Evolutionary conservation across 2,113 vertebrate genomes (phyloP).

Genomic region (Rattus rattus): DNA sequence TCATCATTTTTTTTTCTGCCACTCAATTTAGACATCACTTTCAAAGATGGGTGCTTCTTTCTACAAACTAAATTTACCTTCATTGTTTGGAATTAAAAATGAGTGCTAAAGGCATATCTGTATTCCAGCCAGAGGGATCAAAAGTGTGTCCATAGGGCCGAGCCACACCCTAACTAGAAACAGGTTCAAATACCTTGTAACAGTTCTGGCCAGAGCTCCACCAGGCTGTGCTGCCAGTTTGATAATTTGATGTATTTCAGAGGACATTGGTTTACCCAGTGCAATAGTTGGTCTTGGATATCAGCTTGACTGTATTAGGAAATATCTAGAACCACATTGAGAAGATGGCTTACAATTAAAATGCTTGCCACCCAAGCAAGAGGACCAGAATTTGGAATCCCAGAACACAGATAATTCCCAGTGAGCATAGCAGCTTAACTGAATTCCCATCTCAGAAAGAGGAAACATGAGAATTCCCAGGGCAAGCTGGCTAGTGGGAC

Average conservation of each 20-base stretch:
- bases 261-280: not conserved
- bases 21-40: too few species aligned
- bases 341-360: not conserved
- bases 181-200: too few species aligned
- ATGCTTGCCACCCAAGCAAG: not conserved
- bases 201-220: not conserved
- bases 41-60: too few species aligned
- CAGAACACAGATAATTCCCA: not conserved
- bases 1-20: too few species aligned
- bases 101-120: too few species aligned
- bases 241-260: not conserved
- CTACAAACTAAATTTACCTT: too few species aligned
- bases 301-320: not conserved
- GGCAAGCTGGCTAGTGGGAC: not conserved
- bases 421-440: not conserved
- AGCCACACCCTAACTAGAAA: too few species aligned
- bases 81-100: too few species aligned
- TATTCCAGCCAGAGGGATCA: too few species aligned
- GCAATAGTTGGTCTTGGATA: not conserved
- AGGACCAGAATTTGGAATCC: not conserved
- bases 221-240: not conserved
- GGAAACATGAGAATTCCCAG: not conserved
- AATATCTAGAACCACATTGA: not conserved
- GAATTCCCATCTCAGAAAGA: not conserved
- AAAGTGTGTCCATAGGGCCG: too few species aligned